Evolutionary conservation across 2,888 invertebrate species (phyloP), one percentile per base, ranked within the genome.

Genomic region (Magallana nippona): DNA sequence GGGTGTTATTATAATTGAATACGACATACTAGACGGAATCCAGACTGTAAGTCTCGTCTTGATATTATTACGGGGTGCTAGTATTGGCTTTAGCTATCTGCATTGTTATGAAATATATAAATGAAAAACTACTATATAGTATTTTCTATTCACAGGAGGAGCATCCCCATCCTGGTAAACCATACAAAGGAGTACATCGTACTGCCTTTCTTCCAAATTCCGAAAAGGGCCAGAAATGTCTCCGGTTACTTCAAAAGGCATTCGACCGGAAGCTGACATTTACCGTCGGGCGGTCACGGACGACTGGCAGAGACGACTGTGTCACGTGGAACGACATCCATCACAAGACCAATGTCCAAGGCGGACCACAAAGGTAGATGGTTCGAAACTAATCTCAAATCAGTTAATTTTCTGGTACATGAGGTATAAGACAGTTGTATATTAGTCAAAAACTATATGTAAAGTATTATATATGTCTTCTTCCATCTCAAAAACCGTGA

Each of bases 241-340:
- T 87, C n/a, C 60, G 79, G 2, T 82, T 91, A 57, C 86, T 92
- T 60, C 62, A 81, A 57, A 86, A 82, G 78, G 91, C 91, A 10
- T 92, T 90, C 83, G 86, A 91, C 17, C 82, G 87, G 71, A 80
- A 84, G n/a, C 82, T 92, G 13, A 84, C 88, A 10, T 92, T 92
- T 79, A 91, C 91, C 11, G 86, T 92, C 55, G 91, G 91, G 15
- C 84, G 71, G 17, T 92, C 92, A 1, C 79, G 78, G 44, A 92
- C 91, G 17, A 90, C 89, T 17, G 91, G 91, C 10, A 80, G 55
- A 44, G 87, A 91, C 3, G 85, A 89, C 82, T 86, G 87, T 10
- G 89, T 92, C 60, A 88, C 88, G 2, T 92, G 91, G 88, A 88
- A 87, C 56, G 88, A 88, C 71, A 87, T 88, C n/a, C 87, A 89